Evolutionary conservation across 2,113 vertebrate genomes (phyloP).

Genomic region (Cebidichthys violaceus): DNA sequence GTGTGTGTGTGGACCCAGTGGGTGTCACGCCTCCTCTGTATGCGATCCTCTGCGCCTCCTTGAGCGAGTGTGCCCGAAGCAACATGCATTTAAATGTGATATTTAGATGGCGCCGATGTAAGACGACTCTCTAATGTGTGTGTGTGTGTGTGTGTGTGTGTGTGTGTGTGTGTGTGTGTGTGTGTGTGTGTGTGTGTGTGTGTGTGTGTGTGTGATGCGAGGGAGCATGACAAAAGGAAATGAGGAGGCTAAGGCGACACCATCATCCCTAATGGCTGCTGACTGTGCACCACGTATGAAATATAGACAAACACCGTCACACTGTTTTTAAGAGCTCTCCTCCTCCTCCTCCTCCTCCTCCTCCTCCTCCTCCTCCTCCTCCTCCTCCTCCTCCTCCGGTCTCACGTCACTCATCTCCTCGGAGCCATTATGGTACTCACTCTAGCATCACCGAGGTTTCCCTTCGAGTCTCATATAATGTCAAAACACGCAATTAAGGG

Average conservation of each 20-base stretch:
- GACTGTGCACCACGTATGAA: not conserved
- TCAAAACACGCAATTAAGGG: conserved; percentile 74
- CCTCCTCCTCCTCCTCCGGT: not conserved
- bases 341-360: not conserved
- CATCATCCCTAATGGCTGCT: conserved; percentile 32
- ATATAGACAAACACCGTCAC: conserved; percentile 6
- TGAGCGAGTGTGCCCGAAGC: conserved; percentile 11
- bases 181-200: not conserved
- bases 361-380: not conserved
- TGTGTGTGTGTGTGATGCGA: not conserved
- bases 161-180: not conserved
- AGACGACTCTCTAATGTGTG: conserved; percentile 34
- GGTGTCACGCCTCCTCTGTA: conserved; percentile 16
- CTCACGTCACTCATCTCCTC: conserved; percentile 6
- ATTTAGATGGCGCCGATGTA: conserved; percentile 31
- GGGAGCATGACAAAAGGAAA: conserved; percentile 34
- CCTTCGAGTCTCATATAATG: conserved; percentile 61
- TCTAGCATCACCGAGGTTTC: conserved; percentile 38
- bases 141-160: too few relatives aligned
- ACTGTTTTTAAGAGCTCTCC: too few relatives aligned
- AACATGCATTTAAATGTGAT: conserved; percentile 58
- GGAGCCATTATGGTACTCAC: conserved; percentile 38
- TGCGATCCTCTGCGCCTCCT: conserved; percentile 11
- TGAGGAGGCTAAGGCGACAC: conserved; percentile 16
- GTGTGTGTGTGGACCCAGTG: not conserved